phyloP scores from a whole-genome alignment of 2,113 vertebrate species.

The Cichladusa arquata region DNA sequence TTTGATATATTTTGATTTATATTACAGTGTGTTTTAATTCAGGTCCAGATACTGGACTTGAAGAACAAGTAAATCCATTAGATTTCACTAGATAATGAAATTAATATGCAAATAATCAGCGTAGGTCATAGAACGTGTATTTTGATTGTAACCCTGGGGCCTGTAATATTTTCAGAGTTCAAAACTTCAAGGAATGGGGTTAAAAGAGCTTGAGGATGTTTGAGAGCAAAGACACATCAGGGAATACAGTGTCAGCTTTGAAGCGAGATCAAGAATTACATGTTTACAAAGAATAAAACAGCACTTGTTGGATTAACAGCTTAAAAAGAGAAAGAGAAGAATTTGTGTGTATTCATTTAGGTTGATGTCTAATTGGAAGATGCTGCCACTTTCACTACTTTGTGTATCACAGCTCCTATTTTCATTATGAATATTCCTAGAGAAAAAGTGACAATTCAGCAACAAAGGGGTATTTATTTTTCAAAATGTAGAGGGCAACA shows the following conservation, averaged over 20 bases:
- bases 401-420: neutral
- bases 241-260: neutral
- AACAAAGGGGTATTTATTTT: neutral
- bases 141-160: neutral
- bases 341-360: neutral
- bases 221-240: neutral
- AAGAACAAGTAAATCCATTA: neutral
- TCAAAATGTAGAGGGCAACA: neutral
- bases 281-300: neutral
- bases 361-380: neutral
- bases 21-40: neutral
- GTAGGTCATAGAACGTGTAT: neutral
- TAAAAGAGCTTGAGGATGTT: neutral
- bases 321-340: neutral
- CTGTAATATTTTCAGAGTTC: neutral
- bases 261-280: neutral
- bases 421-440: neutral
- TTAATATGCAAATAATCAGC: neutral
- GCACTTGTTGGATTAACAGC: neutral
- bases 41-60: neutral
- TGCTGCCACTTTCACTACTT: neutral
- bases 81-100: neutral
- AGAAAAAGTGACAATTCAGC: neutral
- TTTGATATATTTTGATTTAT: neutral
- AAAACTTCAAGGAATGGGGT: neutral